A percentile compares a stretch with the other conserved stretches of the same genome.
phyloP scores from a whole-genome alignment of 2,797 vertebrate species.

The Crypturellus tataupa region DNA sequence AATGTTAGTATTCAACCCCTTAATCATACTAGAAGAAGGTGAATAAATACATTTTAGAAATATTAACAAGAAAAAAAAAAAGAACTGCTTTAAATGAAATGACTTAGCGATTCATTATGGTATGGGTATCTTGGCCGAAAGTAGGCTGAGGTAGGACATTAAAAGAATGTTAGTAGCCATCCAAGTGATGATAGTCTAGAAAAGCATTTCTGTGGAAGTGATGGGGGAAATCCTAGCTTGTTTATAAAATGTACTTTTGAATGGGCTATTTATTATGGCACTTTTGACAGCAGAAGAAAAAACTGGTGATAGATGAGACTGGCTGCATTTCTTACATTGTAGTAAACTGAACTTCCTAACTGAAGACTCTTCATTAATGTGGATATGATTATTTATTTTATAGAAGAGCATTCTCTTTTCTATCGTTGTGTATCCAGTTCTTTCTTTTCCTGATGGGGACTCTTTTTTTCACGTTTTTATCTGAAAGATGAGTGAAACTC shows the following conservation, averaged over 20 bases:
- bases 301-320: background rate
- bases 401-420: background rate
- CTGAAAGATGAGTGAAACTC: background rate
- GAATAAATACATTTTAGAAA: background rate
- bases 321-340: background rate
- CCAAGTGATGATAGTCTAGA: background rate
- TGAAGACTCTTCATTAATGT: background rate
- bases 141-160: background rate
- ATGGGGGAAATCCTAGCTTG: background rate
- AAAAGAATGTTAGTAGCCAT: background rate
- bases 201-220: background rate
- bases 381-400: background rate
- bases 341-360: background rate
- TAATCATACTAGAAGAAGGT: constrained; percentile 22
- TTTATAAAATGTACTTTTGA: background rate
- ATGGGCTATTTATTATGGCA: background rate
- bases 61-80: background rate
- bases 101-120: background rate
- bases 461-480: background rate
- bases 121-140: background rate
- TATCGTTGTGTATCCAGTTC: background rate
- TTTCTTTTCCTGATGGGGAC: background rate
- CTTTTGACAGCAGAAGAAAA: background rate
- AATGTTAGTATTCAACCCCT: constrained; percentile 37
- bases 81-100: background rate